Evolutionary conservation across 2,797 vertebrate species (phyloP), one percentile per base, ranked within the genome.

Genomic region (Otolemur crassicaudatus): DNA sequence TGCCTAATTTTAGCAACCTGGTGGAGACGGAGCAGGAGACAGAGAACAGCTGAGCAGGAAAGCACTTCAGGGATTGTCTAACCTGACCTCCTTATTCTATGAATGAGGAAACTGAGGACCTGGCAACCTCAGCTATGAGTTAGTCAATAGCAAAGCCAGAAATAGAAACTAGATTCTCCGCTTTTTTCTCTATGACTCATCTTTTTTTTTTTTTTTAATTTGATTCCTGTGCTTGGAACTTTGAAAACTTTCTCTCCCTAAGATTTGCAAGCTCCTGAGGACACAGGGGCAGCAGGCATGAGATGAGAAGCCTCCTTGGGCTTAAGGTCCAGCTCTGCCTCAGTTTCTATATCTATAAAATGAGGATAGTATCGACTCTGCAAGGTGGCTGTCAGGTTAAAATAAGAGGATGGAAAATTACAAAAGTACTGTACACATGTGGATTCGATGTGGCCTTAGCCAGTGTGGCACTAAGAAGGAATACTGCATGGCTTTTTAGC

Each of bases 31-130:
- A 72, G 56, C 12, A n/a, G 76, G 93, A 93, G 96, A 96, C 93
- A 8, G 31, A 46, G 84, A 81, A 97, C 97, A 98, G 97, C 97
- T 97, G 96, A 72, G 61, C n/a, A 34, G 90, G 46, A 81, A 43
- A 7, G 43, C n/a, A 0, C 34, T 19, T 46, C 27, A 7, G 67
- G 27, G 69, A 12, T 22, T 16, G 7, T 83, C 90, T 92, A 7
- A 77, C 70, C 91, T 43, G 0, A 43, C 60, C 82, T 34, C 49
- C 60, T 72, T 37, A 23, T 69, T 85, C 83, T 81, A 63, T 34
- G 76, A 92, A 65, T 19, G 77, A 92, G 61, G 70, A 61, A 56
- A 77, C 53, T 19, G 46, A 88, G 79, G 84, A 13, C n/a, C 43
- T 5, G 72, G 61, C 43, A 37, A 13, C 27, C 34, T 69, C 7